phyloP scores from a whole-genome alignment of 2,888 invertebrate species.

The Strigamia maritima region DNA sequence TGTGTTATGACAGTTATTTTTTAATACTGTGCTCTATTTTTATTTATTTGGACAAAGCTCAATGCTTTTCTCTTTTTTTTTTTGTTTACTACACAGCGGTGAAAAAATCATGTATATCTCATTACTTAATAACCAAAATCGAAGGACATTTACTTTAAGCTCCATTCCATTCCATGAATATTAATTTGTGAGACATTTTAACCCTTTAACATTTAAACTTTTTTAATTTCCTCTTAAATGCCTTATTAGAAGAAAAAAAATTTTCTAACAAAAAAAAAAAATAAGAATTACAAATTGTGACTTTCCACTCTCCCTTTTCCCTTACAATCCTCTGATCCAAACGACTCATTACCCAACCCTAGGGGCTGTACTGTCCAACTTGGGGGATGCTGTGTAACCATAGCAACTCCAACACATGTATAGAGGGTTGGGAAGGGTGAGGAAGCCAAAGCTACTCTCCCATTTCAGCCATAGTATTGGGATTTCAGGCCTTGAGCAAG shows the following conservation, averaged over 20 bases:
- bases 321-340: not conserved
- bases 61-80: not conserved
- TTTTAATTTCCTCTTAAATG: too few species aligned
- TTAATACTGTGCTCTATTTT: not conserved
- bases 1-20: not conserved
- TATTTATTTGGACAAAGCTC: constrained; percentile 11
- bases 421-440: not conserved
- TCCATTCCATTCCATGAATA: not conserved
- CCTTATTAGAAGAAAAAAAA: too few species aligned
- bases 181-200: not conserved
- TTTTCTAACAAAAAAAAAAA: not conserved
- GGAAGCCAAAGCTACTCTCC: not conserved
- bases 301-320: not conserved
- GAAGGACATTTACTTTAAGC: not conserved
- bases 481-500: constrained; percentile 8
- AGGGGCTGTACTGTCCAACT: not conserved
- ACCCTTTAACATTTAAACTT: not conserved
- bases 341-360: not conserved
- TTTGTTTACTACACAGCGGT: not conserved
- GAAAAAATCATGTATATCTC: not conserved
- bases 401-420: not conserved
- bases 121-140: not conserved
- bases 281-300: not conserved
- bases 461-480: not conserved
- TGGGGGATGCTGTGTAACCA: not conserved